phyloP scores from a whole-genome alignment of 1,140 invertebrate genomes.

The Phymastichus coffea region DNA sequence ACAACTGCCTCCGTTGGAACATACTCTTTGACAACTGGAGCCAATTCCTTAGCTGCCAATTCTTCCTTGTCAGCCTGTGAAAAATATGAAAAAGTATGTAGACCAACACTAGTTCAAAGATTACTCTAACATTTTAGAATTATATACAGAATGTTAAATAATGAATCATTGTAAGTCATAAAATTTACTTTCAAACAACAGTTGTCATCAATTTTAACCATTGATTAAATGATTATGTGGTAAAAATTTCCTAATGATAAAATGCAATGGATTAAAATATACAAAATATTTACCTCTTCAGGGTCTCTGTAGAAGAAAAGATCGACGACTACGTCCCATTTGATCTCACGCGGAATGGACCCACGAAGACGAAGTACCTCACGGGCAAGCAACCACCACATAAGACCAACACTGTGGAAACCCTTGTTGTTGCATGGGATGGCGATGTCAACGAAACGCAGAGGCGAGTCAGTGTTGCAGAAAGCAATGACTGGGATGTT shows the following conservation, averaged over 20 bases:
- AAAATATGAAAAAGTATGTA: background rate
- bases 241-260: background rate
- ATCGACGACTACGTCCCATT: conserved; percentile 97
- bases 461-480: conserved; percentile 93
- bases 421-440: conserved; percentile 99
- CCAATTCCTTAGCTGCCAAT: conserved; percentile 80
- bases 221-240: too few relatives aligned
- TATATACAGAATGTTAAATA: too few relatives aligned
- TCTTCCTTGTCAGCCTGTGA: conserved; percentile 88
- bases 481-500: conserved; percentile 99
- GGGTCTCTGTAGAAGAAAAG: conserved; percentile 99
- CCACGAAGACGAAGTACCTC: conserved; percentile 95
- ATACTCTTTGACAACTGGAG: conserved; percentile 55
- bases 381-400: conserved; percentile 98
- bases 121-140: conserved; percentile 35
- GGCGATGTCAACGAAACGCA: conserved; percentile 96
- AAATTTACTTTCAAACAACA: background rate
- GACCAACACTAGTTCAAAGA: conserved; percentile 17
- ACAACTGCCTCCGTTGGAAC: conserved; percentile 43
- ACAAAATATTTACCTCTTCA: conserved; percentile 68
- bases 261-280: background rate
- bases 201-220: too few relatives aligned
- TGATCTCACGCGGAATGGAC: conserved; percentile 84
- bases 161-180: conserved; percentile 36
- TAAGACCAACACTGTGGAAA: conserved; percentile 94